These are phyloP conservation scores for Spodoptera picta DNA, from an alignment of 2,888 invertebrate species.

Conservation along the genomic window DNA sequence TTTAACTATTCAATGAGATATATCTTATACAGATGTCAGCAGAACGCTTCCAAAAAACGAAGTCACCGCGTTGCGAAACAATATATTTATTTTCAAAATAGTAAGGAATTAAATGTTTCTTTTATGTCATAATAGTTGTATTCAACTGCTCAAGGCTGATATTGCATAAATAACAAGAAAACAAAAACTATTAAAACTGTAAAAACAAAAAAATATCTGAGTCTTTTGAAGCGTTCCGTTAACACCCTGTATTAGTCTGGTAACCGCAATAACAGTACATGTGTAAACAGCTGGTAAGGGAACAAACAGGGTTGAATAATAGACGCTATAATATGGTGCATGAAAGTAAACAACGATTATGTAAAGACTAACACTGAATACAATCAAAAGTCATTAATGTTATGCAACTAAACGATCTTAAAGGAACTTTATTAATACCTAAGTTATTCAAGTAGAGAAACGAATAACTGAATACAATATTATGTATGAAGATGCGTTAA, in stretches of 20 bases:
- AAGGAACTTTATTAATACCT: constrained; percentile 41
- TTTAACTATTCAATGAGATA: constrained; percentile 47
- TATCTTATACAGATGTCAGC: constrained; percentile 4
- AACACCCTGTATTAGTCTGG: constrained; percentile 36
- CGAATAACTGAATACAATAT: constrained; percentile 19
- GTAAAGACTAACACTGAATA: constrained; percentile 29
- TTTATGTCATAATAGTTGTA: too few species aligned
- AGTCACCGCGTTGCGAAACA: too few species aligned
- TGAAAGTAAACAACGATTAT: constrained; percentile 42
- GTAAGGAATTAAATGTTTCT: too few species aligned
- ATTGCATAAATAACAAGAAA: too few species aligned
- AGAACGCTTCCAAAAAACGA: too few species aligned
- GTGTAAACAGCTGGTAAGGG: constrained; percentile 39
- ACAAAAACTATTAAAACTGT: too few species aligned
- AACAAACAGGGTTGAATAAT: constrained; percentile 41
- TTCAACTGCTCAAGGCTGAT: too few species aligned
- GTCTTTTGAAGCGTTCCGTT: too few species aligned
- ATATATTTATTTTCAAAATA: too few species aligned
- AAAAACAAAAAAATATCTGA: too few species aligned
- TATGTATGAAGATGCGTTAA: constrained; percentile 8
- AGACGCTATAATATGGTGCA: constrained; percentile 38
- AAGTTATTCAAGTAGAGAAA: constrained; percentile 17
- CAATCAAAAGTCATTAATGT: constrained; percentile 29
- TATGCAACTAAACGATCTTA: constrained; percentile 35
- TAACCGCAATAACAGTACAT: constrained; percentile 48